A percentile compares a stretch with the other conserved stretches of the same genome.
Conservation (phyloP, 1,140 invertebrate genomes). For the Archivesica marissinica region DNA sequence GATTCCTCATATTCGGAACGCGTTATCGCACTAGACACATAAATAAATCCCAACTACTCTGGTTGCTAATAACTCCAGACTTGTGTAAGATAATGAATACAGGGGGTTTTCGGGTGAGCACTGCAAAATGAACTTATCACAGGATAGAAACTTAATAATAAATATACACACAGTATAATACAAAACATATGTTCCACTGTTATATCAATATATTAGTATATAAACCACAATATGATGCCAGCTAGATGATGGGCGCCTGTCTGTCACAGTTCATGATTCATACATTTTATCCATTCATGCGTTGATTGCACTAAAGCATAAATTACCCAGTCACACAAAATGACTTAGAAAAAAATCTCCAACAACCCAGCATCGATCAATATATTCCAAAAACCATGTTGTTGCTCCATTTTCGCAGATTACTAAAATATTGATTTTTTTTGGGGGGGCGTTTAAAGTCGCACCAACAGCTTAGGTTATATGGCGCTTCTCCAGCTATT, state of each 20-base stretch:
- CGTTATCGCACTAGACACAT: too few species aligned
- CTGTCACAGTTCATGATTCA: background rate
- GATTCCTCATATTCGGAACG: too few species aligned
- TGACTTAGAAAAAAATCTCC: background rate
- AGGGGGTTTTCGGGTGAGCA: too few species aligned
- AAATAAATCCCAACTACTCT: too few species aligned
- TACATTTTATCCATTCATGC: constrained; percentile 9
- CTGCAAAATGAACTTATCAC: constrained; percentile 10
- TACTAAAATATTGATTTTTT: too few species aligned
- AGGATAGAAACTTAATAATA: background rate
- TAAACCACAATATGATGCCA: background rate
- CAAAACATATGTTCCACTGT: background rate
- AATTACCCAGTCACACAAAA: constrained; percentile 4
- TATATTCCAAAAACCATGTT: too few species aligned
- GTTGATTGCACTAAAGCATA: constrained; percentile 39
- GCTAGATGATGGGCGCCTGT: background rate
- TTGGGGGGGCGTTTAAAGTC: too few species aligned
- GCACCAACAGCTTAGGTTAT: too few species aligned
- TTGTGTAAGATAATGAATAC: too few species aligned
- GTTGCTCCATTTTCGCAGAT: too few species aligned
- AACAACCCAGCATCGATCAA: constrained; percentile 1
- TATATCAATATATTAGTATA: background rate
- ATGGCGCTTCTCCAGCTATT: too few species aligned
- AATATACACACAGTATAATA: background rate
- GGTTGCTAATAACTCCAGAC: too few species aligned